Evolutionary conservation across 2,888 invertebrate species (phyloP), one percentile per base, ranked within the genome.

Genomic region (Phortica okadai): DNA sequence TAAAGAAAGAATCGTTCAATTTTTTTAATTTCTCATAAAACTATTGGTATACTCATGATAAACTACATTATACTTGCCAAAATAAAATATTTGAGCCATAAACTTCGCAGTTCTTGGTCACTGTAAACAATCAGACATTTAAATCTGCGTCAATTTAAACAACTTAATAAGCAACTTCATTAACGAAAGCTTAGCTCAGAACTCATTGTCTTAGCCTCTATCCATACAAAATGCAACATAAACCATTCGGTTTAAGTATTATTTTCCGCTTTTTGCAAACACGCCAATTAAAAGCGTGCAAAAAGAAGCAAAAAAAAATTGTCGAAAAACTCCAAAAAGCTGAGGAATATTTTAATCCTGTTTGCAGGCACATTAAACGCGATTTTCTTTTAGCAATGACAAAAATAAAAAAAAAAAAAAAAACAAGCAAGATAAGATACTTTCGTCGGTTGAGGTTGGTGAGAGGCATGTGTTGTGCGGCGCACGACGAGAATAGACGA

Each of bases 361-460:
- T 83, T 83, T 62, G 78, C 77, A 77, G 78, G 76, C 78, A 80
- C 75, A 77, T 76, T 81, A 75, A 76, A 78, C 77, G 80, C 58
- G 66, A 76, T 59, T 74, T 54, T 25, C 54, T 42, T 33, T 14
- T 41, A 73, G 59, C 73, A 58, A 42, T 56, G 59, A 16, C 14
- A 67, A 42, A 6, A 16, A 42, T 44, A 67, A 14, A 2, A 50
- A 11, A 14, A 50, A 11, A 14, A 14, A 8, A 11, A 11, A 50
- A 11, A 50, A 50, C 50, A 50, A 50, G 50, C 50, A 50, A 50
- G 8, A 11, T 11, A 50, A 50, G 50, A 50, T 50, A 14, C 14
- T 50, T 8, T 14, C 3, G 50, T 8, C 50, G 50, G 45, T 45
- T 6, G 50, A 50, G 3, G 33, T 33, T 33, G 33, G 33, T 33